Evolutionary conservation across 2,888 invertebrate genomes (phyloP).

Genomic region (Diadromus collaris): DNA sequence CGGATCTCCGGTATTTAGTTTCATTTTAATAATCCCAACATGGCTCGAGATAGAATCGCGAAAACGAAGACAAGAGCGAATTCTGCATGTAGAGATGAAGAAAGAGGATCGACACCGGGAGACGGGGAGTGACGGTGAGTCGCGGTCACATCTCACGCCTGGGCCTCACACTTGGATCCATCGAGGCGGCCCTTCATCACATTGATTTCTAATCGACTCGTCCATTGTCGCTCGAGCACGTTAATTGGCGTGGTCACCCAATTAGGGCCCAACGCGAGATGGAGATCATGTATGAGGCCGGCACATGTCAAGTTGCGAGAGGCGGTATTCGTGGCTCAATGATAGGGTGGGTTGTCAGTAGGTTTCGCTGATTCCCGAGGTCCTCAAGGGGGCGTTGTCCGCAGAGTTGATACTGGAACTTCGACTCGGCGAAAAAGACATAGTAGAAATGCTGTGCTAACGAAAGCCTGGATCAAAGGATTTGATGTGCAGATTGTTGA

Average conservation of each 20-base stretch:
- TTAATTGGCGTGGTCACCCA: slow-evolving; percentile 73
- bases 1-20: slow-evolving; percentile 76
- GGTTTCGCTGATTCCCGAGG: background rate
- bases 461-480: background rate
- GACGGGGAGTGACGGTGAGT: slow-evolving; percentile 38
- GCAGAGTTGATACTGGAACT: background rate
- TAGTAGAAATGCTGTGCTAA: background rate
- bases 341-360: background rate
- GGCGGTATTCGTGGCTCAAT: background rate
- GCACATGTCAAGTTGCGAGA: background rate
- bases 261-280: slow-evolving; percentile 62
- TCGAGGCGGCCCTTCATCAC: slow-evolving; percentile 73
- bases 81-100: background rate
- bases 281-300: background rate
- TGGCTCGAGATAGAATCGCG: slow-evolving; percentile 72
- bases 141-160: slow-evolving; percentile 63
- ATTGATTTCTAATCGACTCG: slow-evolving; percentile 77
- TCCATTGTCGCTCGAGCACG: slow-evolving; percentile 72
- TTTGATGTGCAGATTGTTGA: background rate
- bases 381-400: background rate
- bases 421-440: background rate
- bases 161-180: slow-evolving; percentile 70
- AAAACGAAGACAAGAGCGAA: slow-evolving; percentile 17
- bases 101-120: slow-evolving; percentile 26
- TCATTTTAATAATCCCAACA: slow-evolving; percentile 78